phyloP scores from a whole-genome alignment of 1,140 invertebrate genomes.

The Neodiprion lecontei region DNA sequence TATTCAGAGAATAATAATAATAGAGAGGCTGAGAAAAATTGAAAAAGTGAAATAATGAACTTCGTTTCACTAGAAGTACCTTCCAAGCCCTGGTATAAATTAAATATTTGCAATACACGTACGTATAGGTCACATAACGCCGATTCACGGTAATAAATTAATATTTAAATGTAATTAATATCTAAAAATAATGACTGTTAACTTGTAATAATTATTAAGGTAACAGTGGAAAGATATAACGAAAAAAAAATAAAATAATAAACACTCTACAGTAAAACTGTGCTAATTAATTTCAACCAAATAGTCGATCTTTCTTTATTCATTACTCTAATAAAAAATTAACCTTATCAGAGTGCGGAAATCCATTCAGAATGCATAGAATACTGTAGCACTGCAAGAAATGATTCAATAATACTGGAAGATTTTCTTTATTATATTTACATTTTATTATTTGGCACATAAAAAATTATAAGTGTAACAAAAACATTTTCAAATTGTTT shows the following conservation, averaged over 20 bases:
- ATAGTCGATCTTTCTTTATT: too few species aligned
- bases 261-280: not conserved
- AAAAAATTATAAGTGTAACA: not conserved
- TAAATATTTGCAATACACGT: not conserved
- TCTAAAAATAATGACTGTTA: conserved; percentile 47
- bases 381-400: too few species aligned
- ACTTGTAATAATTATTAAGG: conserved; percentile 50
- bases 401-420: not conserved
- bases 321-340: too few species aligned
- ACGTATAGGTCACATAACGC: conserved; percentile 18
- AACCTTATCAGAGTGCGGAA: too few species aligned
- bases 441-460: not conserved
- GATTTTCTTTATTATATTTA: conserved; percentile 5
- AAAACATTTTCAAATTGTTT: too few species aligned
- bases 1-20: not conserved
- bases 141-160: conserved; percentile 37
- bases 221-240: conserved; percentile 31
- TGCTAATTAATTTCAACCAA: too few species aligned
- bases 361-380: too few species aligned
- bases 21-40: not conserved
- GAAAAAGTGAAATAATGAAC: not conserved
- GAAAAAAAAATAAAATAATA: conserved; percentile 31
- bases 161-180: conserved; percentile 36
- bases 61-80: not conserved
- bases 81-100: not conserved